A percentile compares a stretch with the other conserved stretches of the same genome.
Evolutionary conservation across 2,888 invertebrate species (phyloP).

Genomic region (Sarcophaga caerulescens): DNA sequence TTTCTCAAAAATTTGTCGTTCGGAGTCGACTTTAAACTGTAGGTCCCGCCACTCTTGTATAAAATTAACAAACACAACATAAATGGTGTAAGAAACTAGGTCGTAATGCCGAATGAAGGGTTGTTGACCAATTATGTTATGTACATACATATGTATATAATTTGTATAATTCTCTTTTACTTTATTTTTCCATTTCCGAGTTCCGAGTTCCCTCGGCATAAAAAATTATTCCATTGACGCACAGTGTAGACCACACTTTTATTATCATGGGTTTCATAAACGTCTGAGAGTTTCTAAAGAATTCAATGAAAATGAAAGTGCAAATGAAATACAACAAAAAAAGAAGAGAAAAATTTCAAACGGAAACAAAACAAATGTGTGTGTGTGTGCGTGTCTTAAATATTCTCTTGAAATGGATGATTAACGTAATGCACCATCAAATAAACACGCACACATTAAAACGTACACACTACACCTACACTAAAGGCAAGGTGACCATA

Average conservation of each 20-base stretch:
- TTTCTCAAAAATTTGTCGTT: too few species aligned
- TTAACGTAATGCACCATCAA: slow-evolving; percentile 52
- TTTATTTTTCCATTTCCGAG: too few species aligned
- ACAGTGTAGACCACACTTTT: not conserved
- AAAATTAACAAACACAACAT: too few species aligned
- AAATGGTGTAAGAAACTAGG: too few species aligned
- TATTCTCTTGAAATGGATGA: slow-evolving; percentile 1
- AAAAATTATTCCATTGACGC: not conserved
- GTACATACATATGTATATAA: too few species aligned
- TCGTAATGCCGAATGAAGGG: too few species aligned
- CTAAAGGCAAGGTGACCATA: slow-evolving; percentile 36
- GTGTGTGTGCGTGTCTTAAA: not conserved
- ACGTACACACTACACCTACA: slow-evolving; percentile 30
- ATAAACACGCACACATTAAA: slow-evolving; percentile 21
- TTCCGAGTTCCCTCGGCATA: too few species aligned
- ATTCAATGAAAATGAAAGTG: slow-evolving; percentile 27
- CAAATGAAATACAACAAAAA: slow-evolving; percentile 25
- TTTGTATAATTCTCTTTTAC: too few species aligned
- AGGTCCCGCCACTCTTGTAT: too few species aligned
- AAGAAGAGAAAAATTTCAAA: slow-evolving; percentile 9
- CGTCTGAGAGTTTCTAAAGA: not conserved
- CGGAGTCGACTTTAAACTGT: too few species aligned
- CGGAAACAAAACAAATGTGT: slow-evolving; percentile 36
- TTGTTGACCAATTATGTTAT: too few species aligned
- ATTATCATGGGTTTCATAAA: not conserved